A percentile compares a stretch with the other conserved stretches of the same genome.
Conservation (phyloP, 1,140 invertebrate genomes). For the Camponotus pennsylvanicus region DNA sequence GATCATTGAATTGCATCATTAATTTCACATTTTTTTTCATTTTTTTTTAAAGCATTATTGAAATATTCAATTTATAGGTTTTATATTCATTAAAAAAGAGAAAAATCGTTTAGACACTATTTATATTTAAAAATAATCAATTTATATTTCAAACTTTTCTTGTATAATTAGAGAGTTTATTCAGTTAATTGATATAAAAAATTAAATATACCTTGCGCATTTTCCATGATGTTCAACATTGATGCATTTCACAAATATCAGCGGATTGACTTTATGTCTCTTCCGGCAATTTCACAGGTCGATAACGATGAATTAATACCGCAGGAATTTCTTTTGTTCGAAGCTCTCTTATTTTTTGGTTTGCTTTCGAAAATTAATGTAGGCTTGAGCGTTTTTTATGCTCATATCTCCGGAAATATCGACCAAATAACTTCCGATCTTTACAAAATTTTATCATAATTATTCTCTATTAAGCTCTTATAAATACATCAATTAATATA, state of each 20-base stretch:
- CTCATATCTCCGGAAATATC: constrained; percentile 33
- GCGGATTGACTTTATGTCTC: constrained; percentile 49
- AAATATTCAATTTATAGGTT: neutral
- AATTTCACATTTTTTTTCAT: neutral
- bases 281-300: constrained; percentile 75
- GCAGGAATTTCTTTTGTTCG: constrained; percentile 68
- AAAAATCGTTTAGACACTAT: neutral
- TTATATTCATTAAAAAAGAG: neutral
- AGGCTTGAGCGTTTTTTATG: constrained; percentile 10
- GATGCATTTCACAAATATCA: neutral
- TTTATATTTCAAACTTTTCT: neutral
- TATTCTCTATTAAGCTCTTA: neutral
- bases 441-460: neutral
- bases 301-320: constrained; percentile 68
- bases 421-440: constrained; percentile 42
- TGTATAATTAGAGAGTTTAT: neutral
- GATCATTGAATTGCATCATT: neutral
- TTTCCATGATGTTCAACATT: neutral
- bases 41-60: neutral
- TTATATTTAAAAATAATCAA: neutral
- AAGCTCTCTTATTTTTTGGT: constrained; percentile 20
- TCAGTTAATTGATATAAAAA: neutral
- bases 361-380: constrained; percentile 46
- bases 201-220: neutral
- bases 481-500: constrained; percentile 3